Conservation (phyloP, 2,113 vertebrate genomes). For the Sterrhoptilus dennistouni region DNA sequence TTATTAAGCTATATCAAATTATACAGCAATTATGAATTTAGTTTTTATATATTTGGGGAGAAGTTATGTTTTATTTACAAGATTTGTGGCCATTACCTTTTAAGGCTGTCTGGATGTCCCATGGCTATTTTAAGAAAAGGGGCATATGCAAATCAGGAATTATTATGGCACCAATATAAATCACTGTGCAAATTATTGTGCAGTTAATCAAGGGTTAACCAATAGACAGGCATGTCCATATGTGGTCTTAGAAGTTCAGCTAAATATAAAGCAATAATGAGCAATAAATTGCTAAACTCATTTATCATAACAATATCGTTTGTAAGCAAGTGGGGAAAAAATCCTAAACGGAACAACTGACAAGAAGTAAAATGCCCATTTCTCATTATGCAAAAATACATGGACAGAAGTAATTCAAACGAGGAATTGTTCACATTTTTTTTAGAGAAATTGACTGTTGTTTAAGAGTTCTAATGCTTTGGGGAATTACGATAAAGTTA, state of each 20-base stretch:
- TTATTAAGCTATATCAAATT: background rate
- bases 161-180: background rate
- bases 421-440: constrained; percentile 24
- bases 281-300: background rate
- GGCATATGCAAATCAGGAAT: background rate
- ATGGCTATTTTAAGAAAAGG: background rate
- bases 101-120: background rate
- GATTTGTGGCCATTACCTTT: background rate
- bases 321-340: background rate
- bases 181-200: background rate
- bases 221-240: background rate
- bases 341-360: background rate
- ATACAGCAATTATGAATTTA: background rate
- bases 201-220: background rate
- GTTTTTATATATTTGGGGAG: background rate
- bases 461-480: constrained; percentile 40
- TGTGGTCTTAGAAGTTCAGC: background rate
- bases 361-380: background rate
- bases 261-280: background rate
- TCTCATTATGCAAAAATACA: constrained; percentile 21
- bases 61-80: background rate
- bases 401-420: constrained; percentile 30
- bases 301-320: background rate
- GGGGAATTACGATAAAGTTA: constrained; percentile 66
- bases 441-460: background rate